Evolutionary conservation across 2,888 invertebrate species (phyloP).

Genomic region (Melinaea menophilus): DNA sequence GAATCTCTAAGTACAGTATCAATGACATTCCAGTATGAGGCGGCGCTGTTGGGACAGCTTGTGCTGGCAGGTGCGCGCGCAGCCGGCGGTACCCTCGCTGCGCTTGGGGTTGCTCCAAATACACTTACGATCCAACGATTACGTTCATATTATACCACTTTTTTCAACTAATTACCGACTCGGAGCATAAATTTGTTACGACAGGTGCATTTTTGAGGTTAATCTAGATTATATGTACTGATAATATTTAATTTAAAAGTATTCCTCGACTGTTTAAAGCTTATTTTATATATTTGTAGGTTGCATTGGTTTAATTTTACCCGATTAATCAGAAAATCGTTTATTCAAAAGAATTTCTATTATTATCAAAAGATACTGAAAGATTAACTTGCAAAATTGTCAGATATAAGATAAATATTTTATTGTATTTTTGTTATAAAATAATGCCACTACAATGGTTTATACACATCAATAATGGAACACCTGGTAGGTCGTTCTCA

Average conservation of each 20-base stretch:
- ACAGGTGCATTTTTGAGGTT: constrained; percentile 30
- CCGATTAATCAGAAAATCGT: no score
- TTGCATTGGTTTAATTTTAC: no score
- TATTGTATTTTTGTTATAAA: no score
- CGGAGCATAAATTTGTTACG: constrained; percentile 29
- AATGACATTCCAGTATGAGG: no score
- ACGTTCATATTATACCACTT: constrained; percentile 30
- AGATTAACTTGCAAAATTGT: no score
- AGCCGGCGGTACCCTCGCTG: constrained; percentile 58
- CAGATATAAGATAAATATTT: no score
- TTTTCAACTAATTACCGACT: constrained; percentile 33
- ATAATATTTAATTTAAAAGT: constrained; percentile 11
- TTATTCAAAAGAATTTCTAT: no score
- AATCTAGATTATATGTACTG: constrained; percentile 23
- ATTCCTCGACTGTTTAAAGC: background rate
- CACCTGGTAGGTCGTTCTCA: no score
- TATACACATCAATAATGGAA: no score
- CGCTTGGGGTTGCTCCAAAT: constrained; percentile 36
- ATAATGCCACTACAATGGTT: no score
- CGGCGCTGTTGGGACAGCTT: constrained; percentile 31
- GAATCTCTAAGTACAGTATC: no score
- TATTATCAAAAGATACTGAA: no score
- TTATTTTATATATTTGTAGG: background rate
- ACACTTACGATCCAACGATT: constrained; percentile 33
- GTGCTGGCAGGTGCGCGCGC: constrained; percentile 64